Base-by-base conservation (phyloP, 2,113 vertebrate species). In the Upupa epops region DNA sequence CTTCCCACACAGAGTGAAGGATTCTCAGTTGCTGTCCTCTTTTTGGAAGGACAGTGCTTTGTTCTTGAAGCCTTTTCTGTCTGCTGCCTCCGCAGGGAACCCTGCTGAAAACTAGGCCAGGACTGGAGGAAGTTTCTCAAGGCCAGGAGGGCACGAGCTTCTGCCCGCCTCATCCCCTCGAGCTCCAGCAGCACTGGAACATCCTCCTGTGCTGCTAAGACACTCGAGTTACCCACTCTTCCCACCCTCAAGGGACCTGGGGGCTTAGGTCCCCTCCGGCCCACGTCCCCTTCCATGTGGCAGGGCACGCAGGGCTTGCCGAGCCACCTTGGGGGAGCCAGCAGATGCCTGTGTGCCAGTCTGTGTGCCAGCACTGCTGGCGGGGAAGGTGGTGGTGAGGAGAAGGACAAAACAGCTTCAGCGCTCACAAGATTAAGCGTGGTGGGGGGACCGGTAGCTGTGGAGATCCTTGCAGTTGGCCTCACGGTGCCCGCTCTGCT, bases 211-310 rank as follows among this genome's bases (percentile, higher is more conserved):
- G 19, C 29, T 24, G 74, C 9, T 6, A 10, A 45, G 36, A 52
- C 26, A 6, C 48, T 28, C 1, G 0, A 0, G 12, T 24, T 17
- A 1, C 28, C 37, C 36, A n/a, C n/a, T n/a, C n/a, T n/a, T n/a
- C n/a, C n/a, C n/a, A n/a, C n/a, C 37, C 37, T 16, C 2, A 25
- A 26, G 42, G 24, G 24, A 60, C 22, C 5, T 19, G 73, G 9
- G 14, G 37, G 66, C 42, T 52, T 28, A 16, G 34, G 36, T 20
- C 56, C 45, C 36, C 24, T 64, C 51, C 24, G 48, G 24, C 81
- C 58, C 26, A 32, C 11, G 5, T 29, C 15, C 42, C 28, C 37
- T 31, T 1, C 40, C 54, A 15, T 8, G 65, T 22, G 25, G 8
- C 60, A 60, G 20, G 36, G 49, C 18, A 11, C 51, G 21, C 18